phyloP scores from a whole-genome alignment of 2,113 vertebrate species.

The Solea solea region DNA sequence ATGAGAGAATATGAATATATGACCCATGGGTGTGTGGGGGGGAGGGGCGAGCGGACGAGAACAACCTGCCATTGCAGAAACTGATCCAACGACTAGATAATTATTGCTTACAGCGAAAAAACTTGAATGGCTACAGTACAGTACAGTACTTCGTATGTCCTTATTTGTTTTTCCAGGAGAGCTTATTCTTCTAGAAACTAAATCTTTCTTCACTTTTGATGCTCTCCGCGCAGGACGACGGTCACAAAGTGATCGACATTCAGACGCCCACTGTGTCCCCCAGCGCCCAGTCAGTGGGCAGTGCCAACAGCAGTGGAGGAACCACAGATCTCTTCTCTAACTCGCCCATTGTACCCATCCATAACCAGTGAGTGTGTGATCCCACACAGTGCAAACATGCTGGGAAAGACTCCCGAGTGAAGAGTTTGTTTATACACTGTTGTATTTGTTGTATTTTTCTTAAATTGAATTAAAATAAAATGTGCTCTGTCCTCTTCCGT shows the following conservation, averaged over 20 bases:
- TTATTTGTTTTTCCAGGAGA: background rate
- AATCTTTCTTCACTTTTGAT: background rate
- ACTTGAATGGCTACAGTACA: too few species aligned
- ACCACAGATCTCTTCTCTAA: conserved; percentile 87
- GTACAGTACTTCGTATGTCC: too few species aligned
- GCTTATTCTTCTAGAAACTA: background rate
- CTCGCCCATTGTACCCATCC: conserved; percentile 83
- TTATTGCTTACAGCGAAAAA: too few species aligned
- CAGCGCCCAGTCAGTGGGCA: conserved; percentile 89
- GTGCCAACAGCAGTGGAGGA: conserved; percentile 83
- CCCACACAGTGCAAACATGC: background rate
- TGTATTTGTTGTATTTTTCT: background rate
- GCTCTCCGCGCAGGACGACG: conserved; percentile 82
- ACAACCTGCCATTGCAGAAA: too few species aligned
- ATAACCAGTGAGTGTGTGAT: conserved; percentile 83
- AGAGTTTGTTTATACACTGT: background rate
- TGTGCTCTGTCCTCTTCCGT: background rate
- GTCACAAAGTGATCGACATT: conserved; percentile 87
- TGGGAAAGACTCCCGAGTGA: background rate
- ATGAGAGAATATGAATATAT: background rate
- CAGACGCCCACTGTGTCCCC: conserved; percentile 89
- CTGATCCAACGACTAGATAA: too few species aligned
- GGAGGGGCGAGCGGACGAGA: too few species aligned
- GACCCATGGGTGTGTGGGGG: too few species aligned
- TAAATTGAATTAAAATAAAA: conserved; percentile 17